These are phyloP conservation scores for Agriotes lineatus DNA, from an alignment of 2,888 invertebrate species.

Conservation along the genomic window DNA sequence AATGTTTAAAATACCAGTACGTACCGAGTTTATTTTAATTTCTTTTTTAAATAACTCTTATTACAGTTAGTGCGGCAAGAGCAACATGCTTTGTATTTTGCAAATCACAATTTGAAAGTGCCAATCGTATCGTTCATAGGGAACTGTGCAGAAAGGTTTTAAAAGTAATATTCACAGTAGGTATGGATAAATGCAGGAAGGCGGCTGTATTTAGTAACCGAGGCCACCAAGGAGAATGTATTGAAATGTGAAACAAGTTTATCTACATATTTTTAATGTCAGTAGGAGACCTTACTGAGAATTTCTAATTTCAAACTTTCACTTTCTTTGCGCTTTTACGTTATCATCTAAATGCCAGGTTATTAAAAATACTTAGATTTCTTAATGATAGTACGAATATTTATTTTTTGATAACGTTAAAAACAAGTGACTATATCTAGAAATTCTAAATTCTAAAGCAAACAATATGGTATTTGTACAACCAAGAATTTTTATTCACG, in stretches of 20 bases:
- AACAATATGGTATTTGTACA: neutral
- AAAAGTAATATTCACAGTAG: conserved; percentile 5
- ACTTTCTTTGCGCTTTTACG: conserved; percentile 50
- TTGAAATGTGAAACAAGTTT: conserved; percentile 54
- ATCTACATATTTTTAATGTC: conserved; percentile 55
- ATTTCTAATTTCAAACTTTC: conserved; percentile 59
- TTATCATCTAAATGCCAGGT: conserved; percentile 14
- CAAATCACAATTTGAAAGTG: neutral
- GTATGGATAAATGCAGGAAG: conserved; percentile 10
- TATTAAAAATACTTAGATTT: conserved; percentile 6
- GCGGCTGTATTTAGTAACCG: conserved; percentile 31
- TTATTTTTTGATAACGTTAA: neutral
- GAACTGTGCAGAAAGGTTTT: neutral
- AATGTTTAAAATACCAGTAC: no score
- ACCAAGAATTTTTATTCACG: no score
- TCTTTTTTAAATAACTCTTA: no score
- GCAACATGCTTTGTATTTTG: no score
- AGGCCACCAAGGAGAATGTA: conserved; percentile 49
- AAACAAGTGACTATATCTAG: neutral
- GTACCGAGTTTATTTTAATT: no score
- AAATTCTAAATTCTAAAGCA: neutral
- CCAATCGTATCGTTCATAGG: neutral
- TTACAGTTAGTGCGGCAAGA: no score
- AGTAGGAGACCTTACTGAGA: conserved; percentile 57
- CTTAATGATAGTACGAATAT: neutral